Percentiles rank a stretch among this genome's conserved stretches.
These are phyloP conservation scores for Glyphotaelius pellucidus DNA, from an alignment of 2,888 invertebrate species.

Conservation along the genomic window DNA sequence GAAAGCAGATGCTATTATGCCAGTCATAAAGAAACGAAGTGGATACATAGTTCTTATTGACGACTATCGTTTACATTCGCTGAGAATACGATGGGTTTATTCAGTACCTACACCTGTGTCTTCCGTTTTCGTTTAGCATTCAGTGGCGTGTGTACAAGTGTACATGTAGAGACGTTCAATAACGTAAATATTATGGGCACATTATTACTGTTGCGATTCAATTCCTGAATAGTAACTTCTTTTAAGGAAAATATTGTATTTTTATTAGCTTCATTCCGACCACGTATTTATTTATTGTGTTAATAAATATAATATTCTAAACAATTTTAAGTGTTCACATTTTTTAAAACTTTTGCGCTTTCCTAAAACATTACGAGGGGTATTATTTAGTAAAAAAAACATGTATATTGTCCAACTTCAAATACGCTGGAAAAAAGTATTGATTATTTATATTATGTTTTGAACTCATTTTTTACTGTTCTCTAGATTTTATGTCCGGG, in stretches of 20 bases:
- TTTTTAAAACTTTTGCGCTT: too few species aligned
- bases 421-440: too few species aligned
- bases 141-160: slow-evolving; percentile 19
- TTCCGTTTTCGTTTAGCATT: slow-evolving; percentile 30
- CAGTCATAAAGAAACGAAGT: slow-evolving; percentile 49
- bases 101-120: slow-evolving; percentile 62
- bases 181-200: slow-evolving; percentile 4
- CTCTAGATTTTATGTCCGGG: too few species aligned
- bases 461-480: too few species aligned
- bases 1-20: slow-evolving; percentile 40
- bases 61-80: slow-evolving; percentile 65
- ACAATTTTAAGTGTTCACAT: too few species aligned
- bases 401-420: too few species aligned
- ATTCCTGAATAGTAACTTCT: background rate
- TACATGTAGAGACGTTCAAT: slow-evolving; percentile 6
- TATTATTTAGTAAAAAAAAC: background rate
- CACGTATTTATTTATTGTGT: background rate
- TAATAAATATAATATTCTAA: background rate
- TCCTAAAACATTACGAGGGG: background rate
- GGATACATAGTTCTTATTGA: slow-evolving; percentile 55
- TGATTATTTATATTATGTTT: too few species aligned
- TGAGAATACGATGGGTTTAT: slow-evolving; percentile 63
- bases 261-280: background rate
- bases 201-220: background rate
- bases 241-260: background rate